phyloP scores from a whole-genome alignment of 30 jellyfish, hydroid and myxozoan genomes.

The Cassiopea andromeda region DNA sequence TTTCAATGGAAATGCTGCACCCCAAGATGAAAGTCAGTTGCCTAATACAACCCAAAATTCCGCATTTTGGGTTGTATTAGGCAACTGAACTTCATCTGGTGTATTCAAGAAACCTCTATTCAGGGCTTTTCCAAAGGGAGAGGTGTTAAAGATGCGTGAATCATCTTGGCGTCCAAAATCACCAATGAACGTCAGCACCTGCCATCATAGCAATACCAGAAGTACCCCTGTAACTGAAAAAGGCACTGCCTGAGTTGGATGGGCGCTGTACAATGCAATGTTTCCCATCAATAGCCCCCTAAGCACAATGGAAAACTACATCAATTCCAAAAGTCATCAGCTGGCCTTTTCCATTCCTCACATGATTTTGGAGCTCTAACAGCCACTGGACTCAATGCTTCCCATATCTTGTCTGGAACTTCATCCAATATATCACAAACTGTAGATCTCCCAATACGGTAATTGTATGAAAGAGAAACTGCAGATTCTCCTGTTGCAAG shows the following conservation, averaged over 20 bases:
- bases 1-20: constrained; percentile 28
- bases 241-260: constrained; percentile 19
- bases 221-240: constrained; percentile 31
- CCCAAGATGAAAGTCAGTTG: too few relatives aligned
- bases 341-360: constrained; percentile 28
- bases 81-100: constrained; percentile 14
- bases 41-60: too few relatives aligned
- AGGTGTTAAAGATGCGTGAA: constrained; percentile 35
- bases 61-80: neutral
- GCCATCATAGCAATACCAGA: constrained; percentile 24
- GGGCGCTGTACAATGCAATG: constrained; percentile 16
- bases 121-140: constrained; percentile 31
- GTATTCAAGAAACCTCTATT: neutral
- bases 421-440: constrained; percentile 37
- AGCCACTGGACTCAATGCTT: constrained; percentile 30
- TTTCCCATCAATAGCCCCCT: constrained; percentile 35
- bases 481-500: constrained; percentile 61
- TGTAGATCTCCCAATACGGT: constrained; percentile 26
- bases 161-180: constrained; percentile 27
- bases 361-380: constrained; percentile 10
- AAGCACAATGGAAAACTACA: constrained; percentile 37
- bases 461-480: constrained; percentile 42
- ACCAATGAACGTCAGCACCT: constrained; percentile 44
- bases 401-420: constrained; percentile 48
- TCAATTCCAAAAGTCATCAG: constrained; percentile 36